A percentile compares a stretch with the other conserved stretches of the same genome.
phyloP scores from a whole-genome alignment of 1,140 invertebrate species.

The Drosophila burlai region DNA sequence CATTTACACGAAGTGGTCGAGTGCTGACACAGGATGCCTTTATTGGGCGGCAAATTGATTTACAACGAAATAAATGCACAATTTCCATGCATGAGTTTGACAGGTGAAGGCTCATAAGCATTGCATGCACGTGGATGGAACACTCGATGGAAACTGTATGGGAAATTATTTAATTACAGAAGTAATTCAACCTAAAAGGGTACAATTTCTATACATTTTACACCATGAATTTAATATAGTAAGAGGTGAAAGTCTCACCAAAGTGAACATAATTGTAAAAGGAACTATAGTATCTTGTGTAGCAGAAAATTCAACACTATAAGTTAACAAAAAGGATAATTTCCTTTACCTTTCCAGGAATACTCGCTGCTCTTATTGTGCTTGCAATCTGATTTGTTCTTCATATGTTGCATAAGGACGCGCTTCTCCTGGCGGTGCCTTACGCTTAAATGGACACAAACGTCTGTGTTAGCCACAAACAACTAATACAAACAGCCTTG shows the following conservation, averaged over 20 bases:
- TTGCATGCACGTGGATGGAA: constrained; percentile 1
- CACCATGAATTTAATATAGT: background rate
- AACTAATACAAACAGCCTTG: constrained; percentile 61
- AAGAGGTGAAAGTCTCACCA: no score
- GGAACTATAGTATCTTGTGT: background rate
- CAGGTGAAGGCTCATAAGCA: background rate
- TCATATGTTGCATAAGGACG: constrained; percentile 36
- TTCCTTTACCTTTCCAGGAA: background rate
- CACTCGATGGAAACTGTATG: background rate
- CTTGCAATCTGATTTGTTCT: constrained; percentile 39
- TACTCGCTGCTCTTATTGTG: background rate
- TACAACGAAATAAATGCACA: constrained; percentile 19
- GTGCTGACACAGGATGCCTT: constrained; percentile 15
- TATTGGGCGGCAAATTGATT: constrained; percentile 1
- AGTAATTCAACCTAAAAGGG: background rate
- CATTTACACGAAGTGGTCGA: constrained; percentile 40
- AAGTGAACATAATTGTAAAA: background rate
- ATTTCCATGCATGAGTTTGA: constrained; percentile 5
- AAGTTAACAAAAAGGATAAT: background rate
- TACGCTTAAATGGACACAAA: constrained; percentile 62
- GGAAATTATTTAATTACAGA: background rate
- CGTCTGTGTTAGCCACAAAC: constrained; percentile 63
- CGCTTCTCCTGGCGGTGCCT: constrained; percentile 13
- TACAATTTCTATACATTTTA: background rate
- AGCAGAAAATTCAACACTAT: no score